Evolutionary conservation across 2,888 invertebrate genomes (phyloP).

Genomic region (Scaptomyza tumidula): DNA sequence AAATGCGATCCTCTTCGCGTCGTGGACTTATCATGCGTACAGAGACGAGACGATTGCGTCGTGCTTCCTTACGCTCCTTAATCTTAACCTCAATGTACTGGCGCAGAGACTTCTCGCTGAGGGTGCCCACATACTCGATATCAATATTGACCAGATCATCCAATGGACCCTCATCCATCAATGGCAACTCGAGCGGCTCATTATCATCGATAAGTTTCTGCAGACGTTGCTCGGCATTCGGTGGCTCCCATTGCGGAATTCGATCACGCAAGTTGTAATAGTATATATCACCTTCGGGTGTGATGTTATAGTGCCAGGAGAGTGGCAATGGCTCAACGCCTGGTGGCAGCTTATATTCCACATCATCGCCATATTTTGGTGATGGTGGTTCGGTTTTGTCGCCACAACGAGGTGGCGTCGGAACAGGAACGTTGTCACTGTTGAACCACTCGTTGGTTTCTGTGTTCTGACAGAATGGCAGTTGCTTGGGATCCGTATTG

Average conservation of each 20-base stretch:
- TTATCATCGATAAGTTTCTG: conserved; percentile 69
- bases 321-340: conserved; percentile 88
- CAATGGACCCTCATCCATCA: conserved; percentile 21
- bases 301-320: conserved; percentile 94
- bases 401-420: conserved; percentile 82
- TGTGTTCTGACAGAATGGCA: conserved; percentile 83
- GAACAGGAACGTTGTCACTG: conserved; percentile 73
- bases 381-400: conserved; percentile 60
- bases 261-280: conserved; percentile 94
- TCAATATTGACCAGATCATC: conserved; percentile 45
- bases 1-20: conserved; percentile 90
- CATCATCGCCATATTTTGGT: conserved; percentile 43
- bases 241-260: conserved; percentile 92
- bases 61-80: conserved; percentile 86
- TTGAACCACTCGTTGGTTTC: conserved; percentile 84
- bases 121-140: conserved; percentile 48
- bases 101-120: conserved; percentile 71
- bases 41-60: conserved; percentile 85
- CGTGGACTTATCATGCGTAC: conserved; percentile 90
- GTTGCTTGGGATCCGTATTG: conserved; percentile 72
- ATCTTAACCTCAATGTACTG: conserved; percentile 85
- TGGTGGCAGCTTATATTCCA: conserved; percentile 84
- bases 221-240: conserved; percentile 83
- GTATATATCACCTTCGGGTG: conserved; percentile 93
- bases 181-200: conserved; percentile 34